These are phyloP conservation scores for Chelonia mydas DNA, from an alignment of 2,797 vertebrate genomes.

Conservation along the genomic window DNA sequence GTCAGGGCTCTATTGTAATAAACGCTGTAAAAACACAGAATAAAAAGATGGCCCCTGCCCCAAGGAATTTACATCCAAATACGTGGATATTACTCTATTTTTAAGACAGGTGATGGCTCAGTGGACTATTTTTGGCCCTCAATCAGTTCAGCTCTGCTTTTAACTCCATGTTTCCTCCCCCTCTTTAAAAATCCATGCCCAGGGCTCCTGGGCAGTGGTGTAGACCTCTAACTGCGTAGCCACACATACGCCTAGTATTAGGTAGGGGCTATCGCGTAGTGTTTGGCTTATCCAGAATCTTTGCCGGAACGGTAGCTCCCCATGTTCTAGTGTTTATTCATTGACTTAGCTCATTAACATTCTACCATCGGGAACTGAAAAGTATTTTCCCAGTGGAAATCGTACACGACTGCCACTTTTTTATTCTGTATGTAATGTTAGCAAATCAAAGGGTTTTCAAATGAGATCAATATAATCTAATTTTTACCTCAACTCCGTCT, in stretches of 20 bases:
- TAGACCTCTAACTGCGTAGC: neutral
- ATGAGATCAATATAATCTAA: neutral
- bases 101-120: no score
- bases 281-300: neutral
- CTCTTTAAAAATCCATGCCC: neutral
- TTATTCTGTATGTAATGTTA: neutral
- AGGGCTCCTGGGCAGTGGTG: neutral
- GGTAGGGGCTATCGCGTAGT: no score
- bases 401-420: constrained; percentile 7
- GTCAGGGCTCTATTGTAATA: no score
- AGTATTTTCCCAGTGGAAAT: neutral
- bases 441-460: constrained; percentile 13
- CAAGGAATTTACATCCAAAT: no score
- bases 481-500: constrained; percentile 8
- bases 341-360: neutral
- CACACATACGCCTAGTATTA: no score
- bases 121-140: neutral
- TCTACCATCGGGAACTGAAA: neutral
- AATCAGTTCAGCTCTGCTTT: neutral
- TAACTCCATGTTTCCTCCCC: no score
- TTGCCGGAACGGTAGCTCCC: neutral
- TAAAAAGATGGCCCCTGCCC: no score
- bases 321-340: neutral
- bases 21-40: no score
- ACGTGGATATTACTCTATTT: no score